Conservation (phyloP, 2,888 invertebrate species). For the Anorthoa munda region DNA sequence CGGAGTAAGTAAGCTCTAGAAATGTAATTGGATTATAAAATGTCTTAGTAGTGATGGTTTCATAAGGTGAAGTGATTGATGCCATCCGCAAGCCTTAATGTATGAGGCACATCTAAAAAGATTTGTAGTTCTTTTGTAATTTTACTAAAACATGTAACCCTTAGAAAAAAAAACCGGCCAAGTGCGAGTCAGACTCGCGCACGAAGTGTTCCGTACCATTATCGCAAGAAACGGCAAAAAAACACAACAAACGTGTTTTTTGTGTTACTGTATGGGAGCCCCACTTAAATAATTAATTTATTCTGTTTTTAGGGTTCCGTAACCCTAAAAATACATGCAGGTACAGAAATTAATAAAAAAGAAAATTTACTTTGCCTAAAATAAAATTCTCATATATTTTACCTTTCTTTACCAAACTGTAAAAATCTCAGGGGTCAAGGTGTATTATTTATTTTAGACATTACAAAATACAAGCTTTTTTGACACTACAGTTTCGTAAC, state of each 20-base stretch:
- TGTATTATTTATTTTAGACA: slow-evolving; percentile 7
- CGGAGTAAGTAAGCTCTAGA: background rate
- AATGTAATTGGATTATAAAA: background rate
- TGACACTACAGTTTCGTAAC: background rate
- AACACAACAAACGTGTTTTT: too few relatives aligned
- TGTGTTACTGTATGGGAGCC: too few relatives aligned
- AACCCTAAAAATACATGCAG: background rate
- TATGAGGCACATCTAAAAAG: background rate
- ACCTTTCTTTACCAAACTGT: background rate
- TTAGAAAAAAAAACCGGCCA: too few relatives aligned
- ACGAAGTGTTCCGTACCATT: too few relatives aligned
- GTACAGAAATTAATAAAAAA: background rate
- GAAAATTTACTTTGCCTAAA: background rate
- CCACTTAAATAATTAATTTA: too few relatives aligned
- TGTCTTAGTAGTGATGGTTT: too few relatives aligned
- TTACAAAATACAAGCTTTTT: background rate
- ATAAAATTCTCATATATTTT: background rate
- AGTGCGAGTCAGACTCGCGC: too few relatives aligned
- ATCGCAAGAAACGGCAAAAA: too few relatives aligned
- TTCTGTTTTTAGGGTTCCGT: too few relatives aligned
- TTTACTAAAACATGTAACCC: background rate
- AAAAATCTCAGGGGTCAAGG: background rate
- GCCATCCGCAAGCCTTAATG: too few relatives aligned
- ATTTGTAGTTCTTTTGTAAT: background rate
- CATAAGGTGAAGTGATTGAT: too few relatives aligned